A percentile compares a stretch with the other conserved stretches of the same genome.
phyloP scores from a whole-genome alignment of 2,113 vertebrate genomes.

The Spheniscus mendiculus region DNA sequence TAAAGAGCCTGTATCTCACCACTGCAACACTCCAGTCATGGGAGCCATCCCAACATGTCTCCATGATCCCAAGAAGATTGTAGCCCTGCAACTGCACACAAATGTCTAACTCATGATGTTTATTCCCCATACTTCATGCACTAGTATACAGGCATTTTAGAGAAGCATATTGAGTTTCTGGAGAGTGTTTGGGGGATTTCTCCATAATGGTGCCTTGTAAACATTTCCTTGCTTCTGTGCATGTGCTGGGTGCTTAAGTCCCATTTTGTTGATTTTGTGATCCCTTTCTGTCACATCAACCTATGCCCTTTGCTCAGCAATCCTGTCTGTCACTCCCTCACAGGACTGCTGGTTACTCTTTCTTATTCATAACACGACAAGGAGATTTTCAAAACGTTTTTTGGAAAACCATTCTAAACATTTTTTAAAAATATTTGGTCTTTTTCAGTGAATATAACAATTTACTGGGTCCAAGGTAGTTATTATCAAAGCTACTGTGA shows the following conservation, averaged over 20 bases:
- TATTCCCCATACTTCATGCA: not conserved
- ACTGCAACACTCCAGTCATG: not conserved
- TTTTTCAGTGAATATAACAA: not conserved
- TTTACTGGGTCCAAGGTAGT: not conserved
- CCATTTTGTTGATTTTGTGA: not conserved
- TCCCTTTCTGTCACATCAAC: not conserved
- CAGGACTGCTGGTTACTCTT: not conserved
- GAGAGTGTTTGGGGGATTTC: not conserved
- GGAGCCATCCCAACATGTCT: not conserved
- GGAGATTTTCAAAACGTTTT: not conserved
- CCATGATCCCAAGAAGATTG: not conserved
- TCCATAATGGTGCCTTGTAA: not conserved
- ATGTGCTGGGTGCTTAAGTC: not conserved
- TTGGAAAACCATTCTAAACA: not conserved
- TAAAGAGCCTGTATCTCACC: not conserved
- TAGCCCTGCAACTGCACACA: not conserved
- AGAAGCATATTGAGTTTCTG: not conserved
- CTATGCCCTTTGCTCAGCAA: not conserved
- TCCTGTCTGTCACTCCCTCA: not conserved
- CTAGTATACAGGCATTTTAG: not conserved
- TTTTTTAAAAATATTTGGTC: not conserved
- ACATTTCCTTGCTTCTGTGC: not conserved
- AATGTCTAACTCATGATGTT: not conserved
- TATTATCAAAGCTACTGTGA: not conserved
- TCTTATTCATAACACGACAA: not conserved